phyloP scores from a whole-genome alignment of 2,888 invertebrate genomes.

The Cephus runcator region DNA sequence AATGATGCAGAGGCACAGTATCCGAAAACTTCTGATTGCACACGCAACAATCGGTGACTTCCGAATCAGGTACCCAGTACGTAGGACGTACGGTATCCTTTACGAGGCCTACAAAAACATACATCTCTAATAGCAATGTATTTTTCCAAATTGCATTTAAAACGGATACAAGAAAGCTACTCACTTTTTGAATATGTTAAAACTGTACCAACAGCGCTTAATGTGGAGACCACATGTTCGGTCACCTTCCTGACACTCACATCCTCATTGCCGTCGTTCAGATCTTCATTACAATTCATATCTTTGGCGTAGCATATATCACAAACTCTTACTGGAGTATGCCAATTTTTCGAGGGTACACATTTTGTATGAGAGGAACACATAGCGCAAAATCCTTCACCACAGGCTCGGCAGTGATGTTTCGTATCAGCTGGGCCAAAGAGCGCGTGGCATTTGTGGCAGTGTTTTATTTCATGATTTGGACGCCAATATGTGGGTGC shows the following conservation, averaged over 20 bases:
- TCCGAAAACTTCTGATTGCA: conserved; percentile 71
- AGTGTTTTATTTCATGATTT: conserved; percentile 78
- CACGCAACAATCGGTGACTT: conserved; percentile 74
- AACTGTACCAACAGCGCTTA: conserved; percentile 77
- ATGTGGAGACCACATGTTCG: conserved; percentile 78
- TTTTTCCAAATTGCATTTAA: not conserved
- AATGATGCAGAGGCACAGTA: conserved; percentile 65
- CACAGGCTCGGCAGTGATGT: conserved; percentile 83
- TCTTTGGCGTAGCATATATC: conserved; percentile 71
- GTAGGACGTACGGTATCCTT: conserved; percentile 80
- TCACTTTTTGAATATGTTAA: conserved; percentile 79
- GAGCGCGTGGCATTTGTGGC: conserved; percentile 72
- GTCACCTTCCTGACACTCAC: conserved; percentile 73
- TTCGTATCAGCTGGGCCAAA: conserved; percentile 72
- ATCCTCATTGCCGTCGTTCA: conserved; percentile 59
- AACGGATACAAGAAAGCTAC: conserved; percentile 20
- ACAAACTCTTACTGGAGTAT: conserved; percentile 78
- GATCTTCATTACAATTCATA: conserved; percentile 51
- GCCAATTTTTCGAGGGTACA: conserved; percentile 81
- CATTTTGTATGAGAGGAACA: conserved; percentile 76
- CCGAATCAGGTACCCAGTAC: conserved; percentile 84
- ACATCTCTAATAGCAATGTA: not conserved
- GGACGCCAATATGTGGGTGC: conserved; percentile 85
- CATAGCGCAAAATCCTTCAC: conserved; percentile 80
- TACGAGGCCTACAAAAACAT: conserved; percentile 68